Evolutionary conservation across 2,797 vertebrate species (phyloP).

Genomic region (Orestias chungarensis): DNA sequence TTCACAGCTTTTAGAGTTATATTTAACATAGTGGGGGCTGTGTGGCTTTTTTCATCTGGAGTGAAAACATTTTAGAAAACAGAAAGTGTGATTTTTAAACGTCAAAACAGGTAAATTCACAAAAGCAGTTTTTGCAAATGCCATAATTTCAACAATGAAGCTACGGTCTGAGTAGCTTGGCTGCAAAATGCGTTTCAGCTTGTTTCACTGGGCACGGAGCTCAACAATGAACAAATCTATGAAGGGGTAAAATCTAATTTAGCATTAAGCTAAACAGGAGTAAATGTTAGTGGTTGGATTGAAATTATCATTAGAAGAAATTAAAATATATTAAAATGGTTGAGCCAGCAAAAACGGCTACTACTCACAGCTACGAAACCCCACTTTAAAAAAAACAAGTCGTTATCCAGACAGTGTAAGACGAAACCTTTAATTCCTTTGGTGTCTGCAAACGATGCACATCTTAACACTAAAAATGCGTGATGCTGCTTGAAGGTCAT

Average conservation of each 20-base stretch:
- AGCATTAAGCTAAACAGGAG: background rate
- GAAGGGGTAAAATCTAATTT: too few relatives aligned
- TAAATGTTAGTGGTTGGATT: background rate
- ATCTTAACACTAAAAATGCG: constrained; percentile 51
- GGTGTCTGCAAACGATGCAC: constrained; percentile 72
- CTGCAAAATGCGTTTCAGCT: background rate
- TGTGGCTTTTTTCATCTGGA: constrained; percentile 1
- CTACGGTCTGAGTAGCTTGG: background rate
- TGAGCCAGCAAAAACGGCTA: background rate
- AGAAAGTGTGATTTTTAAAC: background rate
- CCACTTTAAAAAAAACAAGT: constrained; percentile 9
- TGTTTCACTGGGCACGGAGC: background rate
- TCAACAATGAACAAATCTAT: background rate
- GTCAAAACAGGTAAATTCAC: background rate
- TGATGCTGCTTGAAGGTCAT: constrained; percentile 18
- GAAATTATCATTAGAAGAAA: background rate
- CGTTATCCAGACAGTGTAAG: constrained; percentile 57
- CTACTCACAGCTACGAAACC: background rate
- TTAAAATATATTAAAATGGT: too few relatives aligned
- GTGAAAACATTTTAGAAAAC: too few relatives aligned
- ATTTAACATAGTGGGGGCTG: background rate
- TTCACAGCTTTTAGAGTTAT: background rate
- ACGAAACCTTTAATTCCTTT: constrained; percentile 81
- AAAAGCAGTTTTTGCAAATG: background rate
- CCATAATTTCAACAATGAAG: background rate